These are phyloP conservation scores for Orthosia gothica DNA, from an alignment of 2,888 invertebrate species.

Conservation along the genomic window DNA sequence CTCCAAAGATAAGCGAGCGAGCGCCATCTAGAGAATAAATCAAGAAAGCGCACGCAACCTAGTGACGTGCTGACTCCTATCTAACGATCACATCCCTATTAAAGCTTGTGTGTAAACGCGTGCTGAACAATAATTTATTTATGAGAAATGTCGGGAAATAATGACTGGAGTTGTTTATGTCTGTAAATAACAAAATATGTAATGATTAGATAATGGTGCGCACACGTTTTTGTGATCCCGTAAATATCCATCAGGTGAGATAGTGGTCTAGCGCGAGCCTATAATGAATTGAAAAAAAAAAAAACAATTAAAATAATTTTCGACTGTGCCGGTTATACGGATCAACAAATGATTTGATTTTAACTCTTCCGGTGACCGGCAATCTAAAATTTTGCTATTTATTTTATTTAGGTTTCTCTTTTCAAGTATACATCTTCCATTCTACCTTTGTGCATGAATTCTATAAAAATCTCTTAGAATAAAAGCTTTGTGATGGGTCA, in stretches of 20 bases:
- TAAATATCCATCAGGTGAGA: too few species aligned
- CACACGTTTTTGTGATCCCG: too few species aligned
- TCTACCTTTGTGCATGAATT: too few species aligned
- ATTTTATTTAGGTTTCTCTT: background rate
- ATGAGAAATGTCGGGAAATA: conserved; percentile 53
- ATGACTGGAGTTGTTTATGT: conserved; percentile 54
- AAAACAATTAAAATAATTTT: too few species aligned
- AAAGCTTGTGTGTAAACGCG: conserved; percentile 52
- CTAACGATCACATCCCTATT: conserved; percentile 58
- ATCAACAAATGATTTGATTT: too few species aligned
- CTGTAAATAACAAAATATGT: conserved; percentile 33
- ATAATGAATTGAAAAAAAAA: too few species aligned
- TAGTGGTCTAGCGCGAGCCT: too few species aligned
- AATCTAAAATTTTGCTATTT: background rate
- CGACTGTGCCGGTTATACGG: too few species aligned
- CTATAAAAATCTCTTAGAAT: too few species aligned
- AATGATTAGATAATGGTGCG: conserved; percentile 15
- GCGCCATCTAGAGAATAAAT: conserved; percentile 66
- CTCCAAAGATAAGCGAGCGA: conserved; percentile 56
- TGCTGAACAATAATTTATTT: conserved; percentile 59
- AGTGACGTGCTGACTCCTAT: conserved; percentile 51
- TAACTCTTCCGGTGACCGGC: background rate
- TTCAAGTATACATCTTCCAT: too few species aligned
- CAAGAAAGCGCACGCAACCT: conserved; percentile 63
- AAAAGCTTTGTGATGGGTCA: conserved; percentile 1